A percentile compares a stretch with the other conserved stretches of the same genome.
Conservation (phyloP, 2,113 vertebrate species). For the Philantomba maxwellii region DNA sequence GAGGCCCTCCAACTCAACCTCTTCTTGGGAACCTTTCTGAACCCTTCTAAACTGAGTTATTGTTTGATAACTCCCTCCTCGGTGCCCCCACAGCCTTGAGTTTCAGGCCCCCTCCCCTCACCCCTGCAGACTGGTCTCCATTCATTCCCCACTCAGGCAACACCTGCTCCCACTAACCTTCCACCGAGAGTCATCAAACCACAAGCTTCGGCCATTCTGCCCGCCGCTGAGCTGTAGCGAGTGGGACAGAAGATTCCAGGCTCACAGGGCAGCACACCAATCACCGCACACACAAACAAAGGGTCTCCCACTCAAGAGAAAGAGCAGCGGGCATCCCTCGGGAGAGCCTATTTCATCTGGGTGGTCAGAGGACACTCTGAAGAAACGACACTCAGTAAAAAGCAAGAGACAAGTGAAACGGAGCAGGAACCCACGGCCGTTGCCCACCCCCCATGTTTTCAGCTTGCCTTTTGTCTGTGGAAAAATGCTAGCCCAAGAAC, state of each 20-base stretch:
- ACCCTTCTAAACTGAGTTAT: background rate
- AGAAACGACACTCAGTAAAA: background rate
- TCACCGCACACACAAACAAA: background rate
- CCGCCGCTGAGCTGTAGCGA: background rate
- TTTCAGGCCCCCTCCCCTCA: background rate
- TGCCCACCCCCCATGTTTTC: background rate
- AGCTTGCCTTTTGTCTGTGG: background rate
- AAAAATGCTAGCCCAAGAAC: background rate
- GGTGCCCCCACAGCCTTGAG: background rate
- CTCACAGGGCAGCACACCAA: background rate
- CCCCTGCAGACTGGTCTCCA: background rate
- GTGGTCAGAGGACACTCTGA: background rate
- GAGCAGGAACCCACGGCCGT: rapidly evolving
- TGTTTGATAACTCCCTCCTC: background rate
- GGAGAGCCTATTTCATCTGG: background rate
- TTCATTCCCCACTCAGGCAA: background rate
- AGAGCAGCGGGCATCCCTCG: background rate
- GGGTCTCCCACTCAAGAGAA: background rate
- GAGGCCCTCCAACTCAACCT: background rate
- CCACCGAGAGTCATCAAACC: background rate
- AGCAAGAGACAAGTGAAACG: background rate
- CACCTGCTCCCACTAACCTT: background rate
- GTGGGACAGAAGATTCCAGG: background rate
- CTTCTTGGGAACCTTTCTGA: background rate
- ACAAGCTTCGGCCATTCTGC: background rate